Conservation (phyloP, 2,888 invertebrate species). For the Hypselothyrea guttata region DNA sequence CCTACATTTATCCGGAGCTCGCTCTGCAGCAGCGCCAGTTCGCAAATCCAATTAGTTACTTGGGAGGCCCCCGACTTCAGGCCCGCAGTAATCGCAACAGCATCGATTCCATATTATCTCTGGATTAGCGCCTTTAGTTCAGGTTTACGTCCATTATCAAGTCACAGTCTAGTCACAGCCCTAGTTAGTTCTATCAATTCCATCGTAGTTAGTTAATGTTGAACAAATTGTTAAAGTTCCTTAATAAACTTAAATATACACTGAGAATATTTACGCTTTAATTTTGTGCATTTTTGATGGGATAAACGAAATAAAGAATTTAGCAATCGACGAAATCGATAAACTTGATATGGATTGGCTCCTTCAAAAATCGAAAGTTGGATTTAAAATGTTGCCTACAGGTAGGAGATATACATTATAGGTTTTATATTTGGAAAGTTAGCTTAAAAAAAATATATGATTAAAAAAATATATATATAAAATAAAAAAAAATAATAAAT, state of each 20-base stretch:
- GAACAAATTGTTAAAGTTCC: conserved; percentile 46
- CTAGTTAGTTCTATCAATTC: background rate
- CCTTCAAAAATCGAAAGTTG: too few species aligned
- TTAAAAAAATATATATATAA: background rate
- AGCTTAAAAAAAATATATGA: too few species aligned
- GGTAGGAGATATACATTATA: too few species aligned
- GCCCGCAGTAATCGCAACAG: conserved; percentile 84
- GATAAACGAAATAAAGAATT: too few species aligned
- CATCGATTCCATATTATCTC: conserved; percentile 87
- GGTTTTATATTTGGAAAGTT: too few species aligned
- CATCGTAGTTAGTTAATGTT: conserved; percentile 44
- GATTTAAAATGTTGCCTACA: too few species aligned
- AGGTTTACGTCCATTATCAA: background rate
- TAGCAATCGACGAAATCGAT: too few species aligned
- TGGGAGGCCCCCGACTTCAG: conserved; percentile 85
- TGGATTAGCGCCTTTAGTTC: conserved; percentile 85
- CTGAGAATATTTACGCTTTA: too few species aligned
- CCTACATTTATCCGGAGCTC: conserved; percentile 82
- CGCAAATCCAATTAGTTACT: conserved; percentile 87
- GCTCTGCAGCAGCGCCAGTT: conserved; percentile 81
- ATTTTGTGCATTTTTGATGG: too few species aligned
- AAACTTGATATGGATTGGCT: too few species aligned
- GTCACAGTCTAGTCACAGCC: conserved; percentile 45
- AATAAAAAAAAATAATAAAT: too few species aligned
- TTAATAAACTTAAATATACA: conserved; percentile 36